Evolutionary conservation across 64 coral and sea anemone genomes (phyloP).

Genomic region (Catalaphyllia jardinei): DNA sequence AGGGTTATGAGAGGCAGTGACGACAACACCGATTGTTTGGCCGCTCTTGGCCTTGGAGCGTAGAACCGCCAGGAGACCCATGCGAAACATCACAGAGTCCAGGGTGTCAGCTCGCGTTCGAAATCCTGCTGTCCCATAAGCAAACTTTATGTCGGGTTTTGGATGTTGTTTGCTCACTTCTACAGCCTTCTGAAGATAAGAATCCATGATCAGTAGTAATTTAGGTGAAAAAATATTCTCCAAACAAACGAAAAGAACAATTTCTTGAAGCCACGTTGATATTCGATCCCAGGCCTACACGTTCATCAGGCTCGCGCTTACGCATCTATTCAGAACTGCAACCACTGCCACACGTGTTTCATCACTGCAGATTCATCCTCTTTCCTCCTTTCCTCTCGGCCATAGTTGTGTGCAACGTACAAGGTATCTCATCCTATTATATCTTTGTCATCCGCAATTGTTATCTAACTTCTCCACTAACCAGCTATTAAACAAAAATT

Average conservation of each 20-base stretch:
- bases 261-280: conserved; percentile 31
- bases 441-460: conserved; percentile 2
- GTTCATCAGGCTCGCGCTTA: background rate
- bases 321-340: background rate
- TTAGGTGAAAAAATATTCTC: background rate
- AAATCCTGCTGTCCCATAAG: conserved; percentile 96
- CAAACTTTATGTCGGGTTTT: conserved; percentile 74
- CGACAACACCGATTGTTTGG: conserved; percentile 79
- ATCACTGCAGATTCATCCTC: conserved; percentile 50
- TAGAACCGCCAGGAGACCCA: conserved; percentile 89
- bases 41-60: conserved; percentile 83
- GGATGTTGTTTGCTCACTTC: conserved; percentile 71
- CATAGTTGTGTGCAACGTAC: background rate
- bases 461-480: background rate
- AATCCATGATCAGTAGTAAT: conserved; percentile 47
- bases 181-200: conserved; percentile 57
- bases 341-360: conserved; percentile 36
- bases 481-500: background rate
- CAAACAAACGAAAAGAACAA: background rate
- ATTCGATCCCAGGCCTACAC: background rate
- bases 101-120: conserved; percentile 62
- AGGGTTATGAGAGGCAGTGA: conserved; percentile 97
- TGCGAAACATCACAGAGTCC: conserved; percentile 95
- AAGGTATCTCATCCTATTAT: conserved; percentile 16
- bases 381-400: conserved; percentile 50